Conservation (phyloP, 2,888 invertebrate species). For the Kuschelorhynchus macadamiae region DNA sequence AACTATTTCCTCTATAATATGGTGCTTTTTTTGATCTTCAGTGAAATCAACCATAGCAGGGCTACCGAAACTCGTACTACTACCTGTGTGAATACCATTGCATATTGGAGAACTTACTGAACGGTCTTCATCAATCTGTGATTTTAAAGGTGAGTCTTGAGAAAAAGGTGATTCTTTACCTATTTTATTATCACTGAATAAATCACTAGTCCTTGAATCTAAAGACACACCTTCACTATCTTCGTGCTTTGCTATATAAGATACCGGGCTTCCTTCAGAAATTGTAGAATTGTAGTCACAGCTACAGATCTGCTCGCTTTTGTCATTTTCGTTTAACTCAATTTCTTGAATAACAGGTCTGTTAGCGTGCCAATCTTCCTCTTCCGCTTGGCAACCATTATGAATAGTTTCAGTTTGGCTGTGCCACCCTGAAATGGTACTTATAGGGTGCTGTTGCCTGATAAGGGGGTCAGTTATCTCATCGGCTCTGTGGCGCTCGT, state of each 20-base stretch:
- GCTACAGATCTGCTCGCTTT: slow-evolving; percentile 66
- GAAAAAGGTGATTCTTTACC: slow-evolving; percentile 75
- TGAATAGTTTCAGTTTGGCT: slow-evolving; percentile 71
- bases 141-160: slow-evolving; percentile 67
- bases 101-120: slow-evolving; percentile 64
- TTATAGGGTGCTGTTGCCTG: slow-evolving; percentile 92
- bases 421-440: slow-evolving; percentile 97
- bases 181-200: slow-evolving; percentile 75
- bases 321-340: slow-evolving; percentile 63
- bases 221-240: slow-evolving; percentile 71
- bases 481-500: slow-evolving; percentile 93
- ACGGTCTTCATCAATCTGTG: slow-evolving; percentile 59
- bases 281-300: slow-evolving; percentile 69
- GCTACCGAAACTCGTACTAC: slow-evolving; percentile 65
- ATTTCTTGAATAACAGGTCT: slow-evolving; percentile 60
- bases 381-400: slow-evolving; percentile 63
- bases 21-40: slow-evolving; percentile 63
- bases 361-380: slow-evolving; percentile 63
- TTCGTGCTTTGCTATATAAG: slow-evolving; percentile 67
- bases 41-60: slow-evolving; percentile 61
- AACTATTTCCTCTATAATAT: slow-evolving; percentile 71
- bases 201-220: slow-evolving; percentile 72
- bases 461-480: slow-evolving; percentile 96
- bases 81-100: slow-evolving; percentile 68
- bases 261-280: slow-evolving; percentile 71